Base-by-base conservation (phyloP, 2,113 vertebrate genomes). In the Cnemophilus loriae region DNA sequence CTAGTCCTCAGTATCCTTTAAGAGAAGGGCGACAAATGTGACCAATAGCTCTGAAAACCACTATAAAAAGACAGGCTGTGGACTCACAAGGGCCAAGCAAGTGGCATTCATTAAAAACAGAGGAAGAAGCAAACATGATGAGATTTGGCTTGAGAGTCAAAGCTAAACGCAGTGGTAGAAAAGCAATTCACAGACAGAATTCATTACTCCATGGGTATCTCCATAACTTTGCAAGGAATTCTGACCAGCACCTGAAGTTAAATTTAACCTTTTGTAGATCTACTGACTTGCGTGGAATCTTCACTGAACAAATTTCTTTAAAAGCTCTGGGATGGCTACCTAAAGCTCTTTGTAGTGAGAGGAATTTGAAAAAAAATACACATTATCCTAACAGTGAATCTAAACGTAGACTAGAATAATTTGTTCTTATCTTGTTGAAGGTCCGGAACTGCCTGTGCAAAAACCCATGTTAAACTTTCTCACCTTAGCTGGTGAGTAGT, bases 291-390 rank as follows among this genome's bases (percentile, higher is more conserved):
- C 4, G 11, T 23, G 37, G 46, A 88, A 75, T 70, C 69, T 93
- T 93, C 47, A 74, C 9, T 42, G 75, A 86, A 75, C 13, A 46
- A 37, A 64, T 76, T 89, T 76, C n/a, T 93, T 91, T 32, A 93
- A 91, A 84, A 83, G 13, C 89, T 96, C 69, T 85, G 44, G 61
- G 44, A 67, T 41, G 28, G 55, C 74, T 69, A 81, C 41, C 37
- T 81, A 71, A 94, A 90, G 12, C 28, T 64, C 65, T 89, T 46
- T 78, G 59, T 83, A 57, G 77, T 8, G 35, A 92, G 18, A 81
- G 16, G 30, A 74, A 60, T 73, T 84, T 84, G 30, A 87, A 96
- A 74, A 74, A 88, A 96, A 96, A 96, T 68, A 53, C 41, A 42
- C n/a, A 84, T 85, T 73, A 91, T 35, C 16, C 41, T 87, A 95